Conservation (phyloP, 2,888 invertebrate genomes). For the Leptopilina myrica region DNA sequence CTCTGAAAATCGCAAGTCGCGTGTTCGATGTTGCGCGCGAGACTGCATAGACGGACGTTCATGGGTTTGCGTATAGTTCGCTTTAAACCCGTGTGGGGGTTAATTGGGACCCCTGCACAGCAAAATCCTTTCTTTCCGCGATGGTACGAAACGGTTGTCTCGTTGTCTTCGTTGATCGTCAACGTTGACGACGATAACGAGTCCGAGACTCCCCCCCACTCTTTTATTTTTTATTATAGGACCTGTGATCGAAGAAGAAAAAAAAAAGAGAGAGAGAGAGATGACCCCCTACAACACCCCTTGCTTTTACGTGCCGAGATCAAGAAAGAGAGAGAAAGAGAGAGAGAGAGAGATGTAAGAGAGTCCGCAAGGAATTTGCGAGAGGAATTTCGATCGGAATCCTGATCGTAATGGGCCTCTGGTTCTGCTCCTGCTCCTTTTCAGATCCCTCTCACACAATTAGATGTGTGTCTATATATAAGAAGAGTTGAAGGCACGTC, state of each 20-base stretch:
- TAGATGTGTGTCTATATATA: no score
- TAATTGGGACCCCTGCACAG: slow-evolving; percentile 47
- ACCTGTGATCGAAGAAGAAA: slow-evolving; percentile 13
- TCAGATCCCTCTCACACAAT: slow-evolving; percentile 16
- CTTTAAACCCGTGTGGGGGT: slow-evolving; percentile 53
- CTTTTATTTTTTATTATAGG: not conserved
- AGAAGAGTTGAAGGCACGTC: slow-evolving; percentile 9
- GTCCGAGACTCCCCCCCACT: slow-evolving; percentile 37
- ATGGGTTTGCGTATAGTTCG: slow-evolving; percentile 50
- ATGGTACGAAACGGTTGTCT: slow-evolving; percentile 8
- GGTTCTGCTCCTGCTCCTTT: slow-evolving; percentile 12
- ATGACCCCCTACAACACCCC: slow-evolving; percentile 40
- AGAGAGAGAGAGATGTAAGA: slow-evolving; percentile 1
- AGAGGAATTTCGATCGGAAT: slow-evolving; percentile 62
- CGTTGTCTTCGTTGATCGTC: slow-evolving; percentile 5
- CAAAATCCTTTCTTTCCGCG: slow-evolving; percentile 50
- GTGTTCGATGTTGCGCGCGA: slow-evolving; percentile 58
- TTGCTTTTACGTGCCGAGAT: slow-evolving; percentile 27
- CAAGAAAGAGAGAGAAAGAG: not conserved
- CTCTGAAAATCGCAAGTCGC: slow-evolving; percentile 48
- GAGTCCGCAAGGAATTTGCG: slow-evolving; percentile 60
- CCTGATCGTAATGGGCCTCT: slow-evolving; percentile 23
- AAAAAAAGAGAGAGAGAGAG: not conserved
- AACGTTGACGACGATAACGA: slow-evolving; percentile 15
- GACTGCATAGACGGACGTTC: slow-evolving; percentile 59